Base-by-base conservation (phyloP, 2,797 vertebrate genomes). In the Carduelis carduelis region DNA sequence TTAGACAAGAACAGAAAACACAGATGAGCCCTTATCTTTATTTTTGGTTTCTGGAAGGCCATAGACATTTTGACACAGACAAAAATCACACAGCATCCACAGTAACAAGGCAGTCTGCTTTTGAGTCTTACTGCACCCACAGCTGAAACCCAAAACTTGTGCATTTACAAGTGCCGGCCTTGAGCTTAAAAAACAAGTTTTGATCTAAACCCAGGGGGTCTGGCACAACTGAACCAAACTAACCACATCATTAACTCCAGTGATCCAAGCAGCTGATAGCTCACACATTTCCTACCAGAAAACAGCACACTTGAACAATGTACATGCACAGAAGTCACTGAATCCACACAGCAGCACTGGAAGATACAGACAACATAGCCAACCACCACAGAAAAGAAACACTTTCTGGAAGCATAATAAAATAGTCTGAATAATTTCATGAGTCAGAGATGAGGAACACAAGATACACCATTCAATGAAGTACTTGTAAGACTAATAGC, bases 131-230 rank as follows among this genome's bases (percentile, higher is more conserved):
- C 63, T 69, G 34, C 18, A 79, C 17, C 57, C 56, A 39, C 37
- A 75, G 52, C 23, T 68, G 81, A 87, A 92, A 78, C 34, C 12
- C 8, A 1, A 49, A 89, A 32, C 37, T 46, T 30, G 20, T n/a
- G 37, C 47, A 37, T 44, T 56, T 71, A 22, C 28, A 87, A 91
- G 53, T 57, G 23, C 14, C 61, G 87, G 61, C 24, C 52, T 37
- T 37, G 41, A 79, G 28, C 35, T 84, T 72, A n/a, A 83, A 61
- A 83, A 61, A 2, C 12, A 83, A 60, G 16, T 61, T 87, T 76
- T 0, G 0, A 50, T 49, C 23, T 49, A 86, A 88, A 94, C 35
- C 3, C 3, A 0, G 8, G 7, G 35, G 13, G 17, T n/a, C 50
- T 70, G 57, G 69, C 69, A 66, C 32, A 56, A 78, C 21, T 16